These are phyloP conservation scores for Chunga burmeisteri DNA, from an alignment of 2,113 vertebrate genomes.

Conservation along the genomic window DNA sequence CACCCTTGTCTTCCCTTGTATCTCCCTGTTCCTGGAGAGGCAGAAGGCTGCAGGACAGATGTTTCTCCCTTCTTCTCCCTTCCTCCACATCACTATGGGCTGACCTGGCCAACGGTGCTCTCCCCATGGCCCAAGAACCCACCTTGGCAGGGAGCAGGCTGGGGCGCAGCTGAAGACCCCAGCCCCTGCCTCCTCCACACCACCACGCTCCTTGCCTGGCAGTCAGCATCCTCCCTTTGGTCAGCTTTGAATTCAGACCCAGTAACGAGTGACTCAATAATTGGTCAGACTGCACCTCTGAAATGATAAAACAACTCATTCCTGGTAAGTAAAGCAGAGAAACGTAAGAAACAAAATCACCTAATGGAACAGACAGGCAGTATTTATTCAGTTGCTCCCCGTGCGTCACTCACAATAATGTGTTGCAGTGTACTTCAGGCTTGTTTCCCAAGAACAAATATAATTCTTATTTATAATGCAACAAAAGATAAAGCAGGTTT, in stretches of 20 bases:
- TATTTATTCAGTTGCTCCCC: background rate
- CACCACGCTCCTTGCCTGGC: accelerated
- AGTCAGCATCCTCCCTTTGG: background rate
- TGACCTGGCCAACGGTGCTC: background rate
- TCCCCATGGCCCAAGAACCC: background rate
- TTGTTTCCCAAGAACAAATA: conserved; percentile 44
- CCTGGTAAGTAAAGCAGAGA: background rate
- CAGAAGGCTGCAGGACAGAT: background rate
- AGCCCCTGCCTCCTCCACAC: background rate
- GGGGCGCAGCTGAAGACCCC: background rate
- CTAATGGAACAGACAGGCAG: conserved; percentile 23
- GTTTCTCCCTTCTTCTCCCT: background rate
- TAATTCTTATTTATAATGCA: conserved; percentile 65
- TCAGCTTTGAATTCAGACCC: background rate
- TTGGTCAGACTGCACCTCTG: background rate
- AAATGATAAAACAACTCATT: background rate
- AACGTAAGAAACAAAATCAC: background rate
- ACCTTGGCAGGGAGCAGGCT: background rate
- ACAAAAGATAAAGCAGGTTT: conserved; percentile 44
- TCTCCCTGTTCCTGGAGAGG: background rate
- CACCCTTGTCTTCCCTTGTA: background rate
- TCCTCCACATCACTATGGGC: background rate
- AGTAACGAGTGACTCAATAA: background rate
- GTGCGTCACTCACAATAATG: background rate
- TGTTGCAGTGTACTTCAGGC: background rate